Evolutionary conservation across 2,888 invertebrate genomes (phyloP), one percentile per base, ranked within the genome.

Genomic region (Leptinotarsa juncta): DNA sequence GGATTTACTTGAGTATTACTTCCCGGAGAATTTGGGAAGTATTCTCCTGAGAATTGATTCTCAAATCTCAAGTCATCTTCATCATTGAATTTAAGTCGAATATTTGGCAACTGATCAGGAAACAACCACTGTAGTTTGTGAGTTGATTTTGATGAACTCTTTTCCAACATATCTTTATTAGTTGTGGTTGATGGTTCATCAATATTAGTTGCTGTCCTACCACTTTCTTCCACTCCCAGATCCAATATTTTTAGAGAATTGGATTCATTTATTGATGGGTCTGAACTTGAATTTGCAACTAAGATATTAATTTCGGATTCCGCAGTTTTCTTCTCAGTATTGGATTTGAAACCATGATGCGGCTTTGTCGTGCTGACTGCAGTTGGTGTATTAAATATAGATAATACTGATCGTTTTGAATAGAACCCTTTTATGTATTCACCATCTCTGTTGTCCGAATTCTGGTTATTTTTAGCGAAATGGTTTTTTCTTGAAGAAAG

Each of bases 401-500:
- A 69, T 53, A 77, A 76, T 12, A 67, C 76, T 60, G 74, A 67
- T 57, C 70, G 68, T 69, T 77, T 77, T 50, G 75, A 66, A 57
- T 77, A 75, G 4, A 77, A 20, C 62, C 81, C 81, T 68, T 80
- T 73, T 50, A 78, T 74, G 23, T 73, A 71, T 68, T 76, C 76
- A 50, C 78, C 77, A 18, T 65, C 65, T n/a, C 73, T 51, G 42
- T 82, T 82, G 18, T 73, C 80, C 12, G 81, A 32, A 26, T 78
- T 79, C 23, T 42, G 23, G 18, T 4, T 55, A 55, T 71, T 53
- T 62, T 72, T 15, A n/a, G 15, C 48, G 10, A 15, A 16, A n/a
- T 80, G 81, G 16, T 57, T 67, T 73, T 85, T 86, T 0, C 86
- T 86, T 1, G 87, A 87, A 10, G 87, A 85, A 0, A 87, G 85